Conservation (phyloP, 92 coral and sea anemone species). For the Galaxea fascicularis region DNA sequence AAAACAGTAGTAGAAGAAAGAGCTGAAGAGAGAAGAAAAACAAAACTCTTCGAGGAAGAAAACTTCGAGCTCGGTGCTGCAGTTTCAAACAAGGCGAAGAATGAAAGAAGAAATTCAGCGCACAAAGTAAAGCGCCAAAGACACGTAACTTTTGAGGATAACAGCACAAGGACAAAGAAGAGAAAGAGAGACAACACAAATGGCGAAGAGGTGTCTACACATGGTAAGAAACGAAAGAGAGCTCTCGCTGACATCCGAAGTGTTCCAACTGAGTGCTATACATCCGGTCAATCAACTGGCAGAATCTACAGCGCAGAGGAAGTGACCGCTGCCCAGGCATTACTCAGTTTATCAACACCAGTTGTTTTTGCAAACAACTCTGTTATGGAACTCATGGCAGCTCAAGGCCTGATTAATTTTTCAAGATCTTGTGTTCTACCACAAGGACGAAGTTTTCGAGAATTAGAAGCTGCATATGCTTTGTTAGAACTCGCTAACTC, state of each 20-base stretch:
- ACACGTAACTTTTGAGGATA: no score
- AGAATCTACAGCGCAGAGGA: slow-evolving; percentile 6
- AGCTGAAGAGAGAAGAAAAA: neutral
- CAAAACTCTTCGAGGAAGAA: neutral
- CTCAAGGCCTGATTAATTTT: neutral
- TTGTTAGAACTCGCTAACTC: neutral
- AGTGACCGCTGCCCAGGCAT: slow-evolving; percentile 1
- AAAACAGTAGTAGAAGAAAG: neutral
- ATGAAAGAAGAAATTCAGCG: neutral
- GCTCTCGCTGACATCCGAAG: neutral
- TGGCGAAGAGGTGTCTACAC: neutral
- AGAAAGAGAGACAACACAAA: neutral
- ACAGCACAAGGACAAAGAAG: neutral
- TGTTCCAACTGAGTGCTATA: neutral
- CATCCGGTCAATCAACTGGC: neutral
- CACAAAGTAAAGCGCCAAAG: neutral
- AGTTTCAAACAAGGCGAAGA: neutral
- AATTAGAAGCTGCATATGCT: neutral
- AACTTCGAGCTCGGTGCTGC: neutral
- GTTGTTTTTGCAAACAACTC: neutral
- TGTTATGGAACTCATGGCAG: neutral
- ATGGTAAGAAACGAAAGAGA: neutral
- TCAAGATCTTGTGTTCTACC: neutral
- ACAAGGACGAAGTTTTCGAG: neutral
- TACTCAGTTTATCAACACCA: neutral